Percentiles rank a stretch among this genome's conserved stretches.
Evolutionary conservation across 2,113 vertebrate genomes (phyloP).

Genomic region (Chaetops frenatus): DNA sequence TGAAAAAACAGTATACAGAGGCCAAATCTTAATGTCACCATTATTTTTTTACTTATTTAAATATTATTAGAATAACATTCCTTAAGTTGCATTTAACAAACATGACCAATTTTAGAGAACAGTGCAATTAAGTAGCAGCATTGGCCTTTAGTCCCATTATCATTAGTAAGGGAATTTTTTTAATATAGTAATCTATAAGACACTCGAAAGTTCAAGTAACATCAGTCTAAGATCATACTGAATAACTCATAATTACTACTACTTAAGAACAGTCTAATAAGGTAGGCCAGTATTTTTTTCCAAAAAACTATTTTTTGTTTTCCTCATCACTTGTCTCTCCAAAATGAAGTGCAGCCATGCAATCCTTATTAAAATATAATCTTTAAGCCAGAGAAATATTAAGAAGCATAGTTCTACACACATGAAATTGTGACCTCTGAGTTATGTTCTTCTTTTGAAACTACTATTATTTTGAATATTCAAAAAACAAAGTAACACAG

Average conservation of each 20-base stretch:
- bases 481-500: background rate
- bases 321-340: background rate
- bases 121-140: background rate
- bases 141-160: background rate
- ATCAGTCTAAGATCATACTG: background rate
- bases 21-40: background rate
- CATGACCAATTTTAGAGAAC: background rate
- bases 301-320: background rate
- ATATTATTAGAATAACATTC: background rate
- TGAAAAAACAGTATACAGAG: background rate
- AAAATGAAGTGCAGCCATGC: background rate
- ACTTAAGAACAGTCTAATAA: background rate
- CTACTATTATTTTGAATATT: background rate
- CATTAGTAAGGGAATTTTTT: background rate
- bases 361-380: background rate
- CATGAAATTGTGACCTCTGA: background rate
- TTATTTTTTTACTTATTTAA: background rate
- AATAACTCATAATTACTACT: background rate
- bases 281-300: background rate
- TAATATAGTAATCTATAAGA: background rate
- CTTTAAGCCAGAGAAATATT: background rate
- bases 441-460: background rate
- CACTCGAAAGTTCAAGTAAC: background rate
- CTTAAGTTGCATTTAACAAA: background rate
- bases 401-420: background rate